These are phyloP conservation scores for Ciconia boyciana DNA, from an alignment of 2,113 vertebrate species.

Conservation along the genomic window DNA sequence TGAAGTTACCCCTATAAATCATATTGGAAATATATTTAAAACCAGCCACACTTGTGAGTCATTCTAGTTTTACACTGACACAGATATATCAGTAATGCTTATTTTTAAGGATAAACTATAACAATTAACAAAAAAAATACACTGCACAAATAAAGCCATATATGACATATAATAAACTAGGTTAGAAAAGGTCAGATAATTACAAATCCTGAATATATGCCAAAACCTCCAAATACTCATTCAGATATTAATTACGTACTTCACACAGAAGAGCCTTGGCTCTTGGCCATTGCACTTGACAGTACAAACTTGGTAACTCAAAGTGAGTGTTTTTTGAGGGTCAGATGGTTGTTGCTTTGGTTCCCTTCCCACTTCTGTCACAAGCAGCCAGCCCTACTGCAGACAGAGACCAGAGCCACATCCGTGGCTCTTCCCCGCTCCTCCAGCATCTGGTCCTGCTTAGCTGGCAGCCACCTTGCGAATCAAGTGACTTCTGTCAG, in stretches of 20 bases:
- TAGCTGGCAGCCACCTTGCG: background rate
- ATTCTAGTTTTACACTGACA: background rate
- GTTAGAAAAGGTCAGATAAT: background rate
- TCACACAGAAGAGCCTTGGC: background rate
- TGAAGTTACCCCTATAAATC: background rate
- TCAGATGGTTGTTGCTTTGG: background rate
- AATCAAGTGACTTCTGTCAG: background rate
- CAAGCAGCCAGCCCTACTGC: background rate
- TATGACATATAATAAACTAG: background rate
- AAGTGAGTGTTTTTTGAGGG: background rate
- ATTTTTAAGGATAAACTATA: background rate
- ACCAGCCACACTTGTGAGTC: background rate
- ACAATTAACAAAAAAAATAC: background rate
- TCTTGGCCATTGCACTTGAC: background rate
- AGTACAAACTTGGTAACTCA: background rate
- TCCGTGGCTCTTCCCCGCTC: background rate
- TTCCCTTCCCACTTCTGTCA: background rate
- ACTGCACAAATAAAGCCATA: background rate
- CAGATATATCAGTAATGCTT: background rate
- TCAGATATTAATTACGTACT: background rate
- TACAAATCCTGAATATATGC: background rate
- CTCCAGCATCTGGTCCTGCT: background rate
- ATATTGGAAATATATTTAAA: background rate
- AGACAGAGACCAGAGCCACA: background rate
- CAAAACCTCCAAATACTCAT: background rate